Evolutionary conservation across 1,140 invertebrate genomes (phyloP).

Genomic region (Euura lappo): DNA sequence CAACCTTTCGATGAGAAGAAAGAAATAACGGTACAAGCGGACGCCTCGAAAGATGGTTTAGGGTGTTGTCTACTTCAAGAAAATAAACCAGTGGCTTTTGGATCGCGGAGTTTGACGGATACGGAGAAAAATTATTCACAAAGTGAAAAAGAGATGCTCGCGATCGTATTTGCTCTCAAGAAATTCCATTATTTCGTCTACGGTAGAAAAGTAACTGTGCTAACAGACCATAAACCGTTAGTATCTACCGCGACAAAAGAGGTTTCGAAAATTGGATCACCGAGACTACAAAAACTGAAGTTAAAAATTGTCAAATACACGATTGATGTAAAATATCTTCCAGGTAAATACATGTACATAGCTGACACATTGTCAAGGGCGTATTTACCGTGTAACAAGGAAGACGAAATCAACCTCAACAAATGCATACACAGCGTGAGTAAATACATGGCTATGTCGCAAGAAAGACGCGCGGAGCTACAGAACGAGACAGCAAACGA

Average conservation of each 20-base stretch:
- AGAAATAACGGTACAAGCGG: conserved; percentile 35
- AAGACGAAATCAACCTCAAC: conserved; percentile 5
- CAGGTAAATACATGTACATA: conserved; percentile 38
- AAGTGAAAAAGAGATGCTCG: conserved; percentile 40
- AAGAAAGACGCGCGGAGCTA: too few relatives aligned
- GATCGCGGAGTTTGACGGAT: conserved; percentile 32
- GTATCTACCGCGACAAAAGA: conserved; percentile 48
- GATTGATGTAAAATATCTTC: conserved; percentile 24
- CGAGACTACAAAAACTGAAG: conserved; percentile 46
- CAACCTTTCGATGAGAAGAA: conserved; percentile 32
- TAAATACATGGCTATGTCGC: conserved; percentile 18
- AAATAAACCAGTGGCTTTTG: conserved; percentile 21
- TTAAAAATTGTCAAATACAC: too few relatives aligned
- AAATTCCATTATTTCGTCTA: conserved; percentile 44
- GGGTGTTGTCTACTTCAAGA: conserved; percentile 26
- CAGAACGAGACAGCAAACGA: too few relatives aligned
- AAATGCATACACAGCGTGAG: conserved; percentile 4
- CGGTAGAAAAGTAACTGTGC: conserved; percentile 30
- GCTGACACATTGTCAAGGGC: conserved; percentile 42
- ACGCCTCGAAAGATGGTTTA: conserved; percentile 37
- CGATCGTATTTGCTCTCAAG: conserved; percentile 33
- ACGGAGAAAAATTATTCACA: conserved; percentile 39
- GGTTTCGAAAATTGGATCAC: conserved; percentile 40
- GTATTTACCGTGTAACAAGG: not conserved
- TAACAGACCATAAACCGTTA: conserved; percentile 44